A percentile compares a stretch with the other conserved stretches of the same genome.
Evolutionary conservation across 2,113 vertebrate genomes (phyloP).

Genomic region (Tychaedon coryphoeus): DNA sequence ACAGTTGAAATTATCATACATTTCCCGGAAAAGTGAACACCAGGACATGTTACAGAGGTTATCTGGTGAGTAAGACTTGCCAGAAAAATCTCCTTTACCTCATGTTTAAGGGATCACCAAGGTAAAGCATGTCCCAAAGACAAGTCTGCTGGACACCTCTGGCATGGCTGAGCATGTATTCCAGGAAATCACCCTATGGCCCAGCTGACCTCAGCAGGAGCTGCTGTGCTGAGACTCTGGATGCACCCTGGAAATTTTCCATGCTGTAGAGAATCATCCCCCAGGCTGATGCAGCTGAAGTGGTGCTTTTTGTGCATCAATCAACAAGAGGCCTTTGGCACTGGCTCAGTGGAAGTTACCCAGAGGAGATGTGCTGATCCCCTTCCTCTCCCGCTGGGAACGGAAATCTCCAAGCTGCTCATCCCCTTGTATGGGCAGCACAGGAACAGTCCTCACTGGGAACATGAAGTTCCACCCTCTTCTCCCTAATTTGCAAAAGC

Average conservation of each 20-base stretch:
- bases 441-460: rapidly evolving
- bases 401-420: rapidly evolving
- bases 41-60: not conserved
- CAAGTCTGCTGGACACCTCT: not conserved
- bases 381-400: not conserved
- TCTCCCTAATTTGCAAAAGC: not conserved
- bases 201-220: not conserved
- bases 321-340: not conserved
- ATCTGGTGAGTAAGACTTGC: not conserved
- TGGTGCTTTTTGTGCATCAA: not conserved
- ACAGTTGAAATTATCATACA: not conserved
- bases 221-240: rapidly evolving
- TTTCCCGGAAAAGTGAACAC: not conserved
- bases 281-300: not conserved
- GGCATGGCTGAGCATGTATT: not conserved
- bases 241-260: not conserved
- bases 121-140: not conserved
- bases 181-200: rapidly evolving
- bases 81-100: not conserved
- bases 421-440: rapidly evolving
- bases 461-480: not conserved
- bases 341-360: not conserved
- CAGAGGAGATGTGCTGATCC: not conserved
- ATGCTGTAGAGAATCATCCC: not conserved
- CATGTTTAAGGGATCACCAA: not conserved